A percentile compares a stretch with the other conserved stretches of the same genome.
Evolutionary conservation across 2,797 vertebrate genomes (phyloP).

Genomic region (Rhabdophis nuchalis): DNA sequence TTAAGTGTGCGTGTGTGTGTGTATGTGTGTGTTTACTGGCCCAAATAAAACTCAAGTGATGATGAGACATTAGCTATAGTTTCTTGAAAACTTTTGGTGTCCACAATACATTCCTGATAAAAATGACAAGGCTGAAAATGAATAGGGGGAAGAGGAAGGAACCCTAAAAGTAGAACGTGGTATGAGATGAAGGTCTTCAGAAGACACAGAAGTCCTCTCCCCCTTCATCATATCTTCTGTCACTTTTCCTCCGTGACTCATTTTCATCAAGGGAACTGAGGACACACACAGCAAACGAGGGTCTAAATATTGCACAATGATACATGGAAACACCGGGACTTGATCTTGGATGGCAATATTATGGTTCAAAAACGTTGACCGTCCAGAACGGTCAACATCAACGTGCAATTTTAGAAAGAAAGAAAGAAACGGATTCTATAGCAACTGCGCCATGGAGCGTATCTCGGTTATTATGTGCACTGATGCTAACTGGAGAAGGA

Average conservation of each 20-base stretch:
- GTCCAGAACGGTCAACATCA: conserved; percentile 42
- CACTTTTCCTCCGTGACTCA: neutral
- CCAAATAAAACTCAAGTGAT: conserved; percentile 69
- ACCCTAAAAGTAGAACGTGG: too few species aligned
- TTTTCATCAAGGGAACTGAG: neutral
- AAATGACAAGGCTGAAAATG: conserved; percentile 82
- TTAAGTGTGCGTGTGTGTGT: conserved; percentile 17
- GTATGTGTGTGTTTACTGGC: conserved; percentile 56
- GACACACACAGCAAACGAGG: neutral
- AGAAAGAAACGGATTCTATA: conserved; percentile 49
- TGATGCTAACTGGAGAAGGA: conserved; percentile 57
- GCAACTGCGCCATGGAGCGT: conserved; percentile 68
- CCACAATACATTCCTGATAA: conserved; percentile 83
- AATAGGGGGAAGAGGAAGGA: neutral
- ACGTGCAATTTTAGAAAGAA: conserved; percentile 68
- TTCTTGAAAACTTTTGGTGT: conserved; percentile 74
- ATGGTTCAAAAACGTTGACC: neutral
- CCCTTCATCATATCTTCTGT: too few species aligned
- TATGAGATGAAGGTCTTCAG: neutral
- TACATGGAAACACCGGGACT: neutral
- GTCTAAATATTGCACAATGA: neutral
- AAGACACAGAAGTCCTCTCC: neutral
- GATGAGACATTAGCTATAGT: conserved; percentile 72
- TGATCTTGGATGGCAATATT: neutral
- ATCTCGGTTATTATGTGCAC: conserved; percentile 52